A percentile compares a stretch with the other conserved stretches of the same genome.
phyloP scores from a whole-genome alignment of 2,797 vertebrate species.

The Leucoraja ocellata region DNA sequence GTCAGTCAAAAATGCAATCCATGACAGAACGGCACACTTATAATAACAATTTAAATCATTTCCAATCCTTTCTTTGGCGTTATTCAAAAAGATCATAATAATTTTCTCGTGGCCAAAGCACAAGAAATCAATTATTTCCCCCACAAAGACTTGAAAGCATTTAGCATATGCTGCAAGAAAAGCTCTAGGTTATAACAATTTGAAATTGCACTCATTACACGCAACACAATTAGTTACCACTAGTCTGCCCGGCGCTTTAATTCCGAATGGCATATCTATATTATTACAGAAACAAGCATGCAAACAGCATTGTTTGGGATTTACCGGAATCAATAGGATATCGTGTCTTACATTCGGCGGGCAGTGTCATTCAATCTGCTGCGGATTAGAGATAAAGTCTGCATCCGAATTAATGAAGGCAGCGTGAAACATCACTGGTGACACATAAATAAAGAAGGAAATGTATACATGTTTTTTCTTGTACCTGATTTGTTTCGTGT shows the following conservation, averaged over 20 bases:
- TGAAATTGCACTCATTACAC: conserved; percentile 99
- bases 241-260: conserved; percentile 98
- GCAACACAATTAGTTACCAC: conserved; percentile 99
- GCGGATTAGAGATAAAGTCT: conserved; percentile 99
- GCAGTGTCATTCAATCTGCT: conserved; percentile 99
- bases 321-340: conserved; percentile 99
- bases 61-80: conserved; percentile 98
- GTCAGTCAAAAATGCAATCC: conserved; percentile 93
- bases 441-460: conserved; percentile 99
- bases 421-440: conserved; percentile 98
- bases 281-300: conserved; percentile 99
- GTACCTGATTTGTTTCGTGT: conserved; percentile 35
- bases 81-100: conserved; percentile 99
- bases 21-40: conserved; percentile 80
- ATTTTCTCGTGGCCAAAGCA: conserved; percentile 99
- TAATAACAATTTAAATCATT: conserved; percentile 99
- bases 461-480: conserved; percentile 92
- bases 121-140: conserved; percentile 99
- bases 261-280: conserved; percentile 99
- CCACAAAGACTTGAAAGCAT: conserved; percentile 99
- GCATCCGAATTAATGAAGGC: conserved; percentile 99
- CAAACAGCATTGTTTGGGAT: conserved; percentile 99
- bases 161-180: conserved; percentile 95
- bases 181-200: conserved; percentile 99
- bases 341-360: conserved; percentile 97